Evolutionary conservation across 2,113 vertebrate genomes (phyloP), one percentile per base, ranked within the genome.

Genomic region (Empidonax alnorum): DNA sequence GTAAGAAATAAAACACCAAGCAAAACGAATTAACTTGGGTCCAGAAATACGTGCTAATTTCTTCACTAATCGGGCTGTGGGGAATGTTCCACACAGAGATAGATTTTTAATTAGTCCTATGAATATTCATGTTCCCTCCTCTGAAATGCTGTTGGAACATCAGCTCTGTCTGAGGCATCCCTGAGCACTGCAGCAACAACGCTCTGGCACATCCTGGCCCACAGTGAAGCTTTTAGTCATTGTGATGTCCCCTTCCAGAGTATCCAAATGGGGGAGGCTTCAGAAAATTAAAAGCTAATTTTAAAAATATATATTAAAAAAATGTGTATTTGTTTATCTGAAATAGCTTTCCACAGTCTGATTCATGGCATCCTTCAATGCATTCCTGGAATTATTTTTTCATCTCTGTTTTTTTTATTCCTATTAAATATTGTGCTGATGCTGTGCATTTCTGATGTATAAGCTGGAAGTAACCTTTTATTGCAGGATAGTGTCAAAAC

Each of bases 91-190:
- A 90, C 81, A 66, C 44, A 79, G 92, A 93, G 74, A 80, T 87
- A 69, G 53, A 69, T 91, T 94, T 94, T 97, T 95, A 96, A 96
- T 95, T 94, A 93, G 79, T 25, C 41, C 69, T 79, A 77, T 94
- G 95, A 94, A 96, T 96, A 96, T 96, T 96, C 92, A 96, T 80
- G 10, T 59, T 80, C 49, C 66, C 44, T 78, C 59, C 56, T 93
- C 67, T 94, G 75, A 62, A 94, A 55, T 81, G 94, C 75, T 87
- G 30, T 82, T 74, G 56, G 78, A 94, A 52, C 71, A 59, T 71
- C 52, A 37, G 5, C 69, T 89, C 53, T 78, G n/a, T 85, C 46
- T 80, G 86, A 92, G 65, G 83, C 92, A 84, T 94, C 83, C 69
- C 80, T 7, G 10, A 66, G 89, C 62, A 10, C 83, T 89, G 83